These are phyloP conservation scores for Trinectes maculatus DNA, from an alignment of 2,113 vertebrate genomes.

Conservation along the genomic window DNA sequence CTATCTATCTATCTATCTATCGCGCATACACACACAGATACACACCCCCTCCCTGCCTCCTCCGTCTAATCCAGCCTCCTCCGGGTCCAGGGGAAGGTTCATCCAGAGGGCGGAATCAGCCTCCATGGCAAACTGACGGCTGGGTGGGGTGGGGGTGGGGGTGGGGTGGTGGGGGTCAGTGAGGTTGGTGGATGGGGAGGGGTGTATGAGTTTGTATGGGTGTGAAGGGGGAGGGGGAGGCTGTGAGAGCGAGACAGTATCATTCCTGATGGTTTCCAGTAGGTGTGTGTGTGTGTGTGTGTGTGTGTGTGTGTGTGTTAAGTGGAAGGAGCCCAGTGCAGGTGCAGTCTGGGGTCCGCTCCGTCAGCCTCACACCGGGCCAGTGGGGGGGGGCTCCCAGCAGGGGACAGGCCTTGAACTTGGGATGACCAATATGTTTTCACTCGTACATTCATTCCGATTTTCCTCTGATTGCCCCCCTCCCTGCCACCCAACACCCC, in stretches of 20 bases:
- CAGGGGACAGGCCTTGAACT: conserved; percentile 60
- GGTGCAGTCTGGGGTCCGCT: conserved; percentile 78
- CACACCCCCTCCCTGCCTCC: conserved; percentile 31
- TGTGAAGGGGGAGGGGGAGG: too few species aligned
- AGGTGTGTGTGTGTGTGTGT: neutral
- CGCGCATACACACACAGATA: conserved; percentile 16
- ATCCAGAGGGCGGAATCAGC: conserved; percentile 80
- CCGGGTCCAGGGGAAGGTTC: conserved; percentile 78
- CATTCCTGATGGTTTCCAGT: conserved; percentile 24
- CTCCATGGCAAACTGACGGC: conserved; percentile 68
- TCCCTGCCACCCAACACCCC: neutral
- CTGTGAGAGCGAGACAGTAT: conserved; percentile 21
- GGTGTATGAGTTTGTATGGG: too few species aligned
- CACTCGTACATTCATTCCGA: conserved; percentile 42
- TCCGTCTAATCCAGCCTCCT: conserved; percentile 75
- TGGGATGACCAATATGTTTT: conserved; percentile 69
- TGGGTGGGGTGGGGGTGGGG: neutral
- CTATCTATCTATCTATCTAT: neutral
- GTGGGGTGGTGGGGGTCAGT: conserved; percentile 1
- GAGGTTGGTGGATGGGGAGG: neutral
- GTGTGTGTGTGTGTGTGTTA: neutral
- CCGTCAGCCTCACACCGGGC: conserved; percentile 66
- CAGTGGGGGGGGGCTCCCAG: conserved; percentile 58
- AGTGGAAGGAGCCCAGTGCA: conserved; percentile 62
- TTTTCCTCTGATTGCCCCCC: conserved; percentile 16